Conservation (phyloP, 2,113 vertebrate genomes). For the Mastomys natalensis region DNA sequence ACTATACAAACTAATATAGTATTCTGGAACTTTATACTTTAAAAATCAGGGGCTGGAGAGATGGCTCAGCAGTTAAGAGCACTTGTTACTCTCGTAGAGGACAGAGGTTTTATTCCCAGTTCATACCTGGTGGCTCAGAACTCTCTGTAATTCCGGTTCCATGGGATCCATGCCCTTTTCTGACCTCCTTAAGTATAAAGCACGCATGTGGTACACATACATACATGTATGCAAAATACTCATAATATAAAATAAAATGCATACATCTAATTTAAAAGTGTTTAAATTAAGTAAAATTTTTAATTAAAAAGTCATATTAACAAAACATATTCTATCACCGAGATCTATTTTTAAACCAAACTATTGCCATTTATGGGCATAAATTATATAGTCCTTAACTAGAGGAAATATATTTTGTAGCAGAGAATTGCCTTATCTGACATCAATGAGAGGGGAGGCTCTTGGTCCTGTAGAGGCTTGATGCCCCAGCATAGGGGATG, state of each 20-base stretch:
- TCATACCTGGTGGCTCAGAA: neutral
- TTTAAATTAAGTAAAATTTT: neutral
- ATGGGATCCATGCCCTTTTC: neutral
- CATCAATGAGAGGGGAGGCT: no score
- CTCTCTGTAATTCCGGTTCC: neutral
- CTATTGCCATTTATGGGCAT: conserved; percentile 32
- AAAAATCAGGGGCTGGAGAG: neutral
- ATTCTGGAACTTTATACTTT: conserved; percentile 5
- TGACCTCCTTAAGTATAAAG: neutral
- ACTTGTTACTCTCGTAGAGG: neutral
- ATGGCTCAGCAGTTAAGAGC: neutral
- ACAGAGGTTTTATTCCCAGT: neutral
- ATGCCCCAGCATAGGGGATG: no score
- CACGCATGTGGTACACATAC: neutral
- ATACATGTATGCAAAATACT: neutral
- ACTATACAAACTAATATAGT: conserved; percentile 17
- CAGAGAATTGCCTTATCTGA: no score
- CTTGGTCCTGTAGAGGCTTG: no score
- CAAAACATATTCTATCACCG: conserved; percentile 23
- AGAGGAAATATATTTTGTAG: neutral
- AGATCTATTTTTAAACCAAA: conserved; percentile 41
- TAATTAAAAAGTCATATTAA: conserved; percentile 1
- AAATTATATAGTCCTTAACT: conserved; percentile 13
- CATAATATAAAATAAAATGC: neutral
- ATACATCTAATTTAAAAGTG: neutral